Evolutionary conservation across 2,888 invertebrate genomes (phyloP), one percentile per base, ranked within the genome.

Genomic region (Cecidostiba fungosa): DNA sequence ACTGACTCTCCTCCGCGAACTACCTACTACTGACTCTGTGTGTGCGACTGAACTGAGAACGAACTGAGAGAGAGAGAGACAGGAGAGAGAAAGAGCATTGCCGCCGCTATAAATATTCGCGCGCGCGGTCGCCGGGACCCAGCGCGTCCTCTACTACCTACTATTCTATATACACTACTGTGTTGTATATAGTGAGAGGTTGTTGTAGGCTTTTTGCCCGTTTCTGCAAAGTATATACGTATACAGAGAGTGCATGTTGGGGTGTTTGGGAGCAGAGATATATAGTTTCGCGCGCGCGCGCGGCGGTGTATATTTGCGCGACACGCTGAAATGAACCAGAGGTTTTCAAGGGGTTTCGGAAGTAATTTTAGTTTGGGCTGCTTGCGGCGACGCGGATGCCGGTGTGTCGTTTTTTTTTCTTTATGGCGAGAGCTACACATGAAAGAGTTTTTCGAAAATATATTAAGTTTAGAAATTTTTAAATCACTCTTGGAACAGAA

Each of bases 391-490:
- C 19, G 50, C n/a, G 54, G n/a, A n/a, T n/a, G n/a, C n/a, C 23
- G 54, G 23, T 5, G n/a, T 59, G 54, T 59, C 50, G 19, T 50
- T 50, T 19, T 23, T 8, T n/a, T 8, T 8, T 59, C n/a, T 23
- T n/a, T 59, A 16, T n/a, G 19, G 23, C 6, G n/a, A n/a, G 54
- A n/a, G 23, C 50, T 43, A 16, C 54, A 59, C n/a, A 59, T 59
- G 54, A 59, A 59, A 59, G 54, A 59, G n/a, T 59, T 59, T 59
- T 59, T 59, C 54, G 54, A 59, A 59, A 59, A 59, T 59, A n/a
- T n/a, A n/a, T n/a, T n/a, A n/a, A n/a, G n/a, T n/a, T n/a, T n/a
- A n/a, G n/a, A n/a, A 43, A 43, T 12, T 43, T 43, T 43, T 12
- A 43, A 43, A 43, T 12, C 10, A 1, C 43, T 43, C 39, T 39